A percentile compares a stretch with the other conserved stretches of the same genome.
Evolutionary conservation across 2,888 invertebrate species (phyloP).

Genomic region (Sesia apiformis): DNA sequence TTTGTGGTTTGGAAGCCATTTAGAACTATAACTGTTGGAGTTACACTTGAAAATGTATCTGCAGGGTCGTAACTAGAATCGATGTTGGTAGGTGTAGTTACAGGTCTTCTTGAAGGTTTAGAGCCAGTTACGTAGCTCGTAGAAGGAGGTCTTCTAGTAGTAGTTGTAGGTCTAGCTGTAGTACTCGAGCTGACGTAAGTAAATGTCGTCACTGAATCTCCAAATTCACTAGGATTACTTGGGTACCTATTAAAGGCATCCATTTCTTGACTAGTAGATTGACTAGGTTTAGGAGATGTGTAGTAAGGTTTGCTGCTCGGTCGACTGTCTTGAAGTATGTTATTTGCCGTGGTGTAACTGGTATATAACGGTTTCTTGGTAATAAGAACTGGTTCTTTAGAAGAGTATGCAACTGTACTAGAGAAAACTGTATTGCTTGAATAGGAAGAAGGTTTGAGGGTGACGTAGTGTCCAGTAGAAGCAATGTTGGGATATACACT

Average conservation of each 20-base stretch:
- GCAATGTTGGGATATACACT: constrained; percentile 41
- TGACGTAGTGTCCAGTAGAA: constrained; percentile 59
- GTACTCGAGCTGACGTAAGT: constrained; percentile 52
- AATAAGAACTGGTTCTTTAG: constrained; percentile 28
- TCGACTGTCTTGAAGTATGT: constrained; percentile 34
- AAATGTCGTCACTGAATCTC: constrained; percentile 52
- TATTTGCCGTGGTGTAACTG: constrained; percentile 44
- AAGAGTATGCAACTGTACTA: constrained; percentile 13
- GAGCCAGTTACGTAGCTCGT: constrained; percentile 64
- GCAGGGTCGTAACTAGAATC: constrained; percentile 42
- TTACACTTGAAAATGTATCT: constrained; percentile 63
- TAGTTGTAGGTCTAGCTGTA: constrained; percentile 34
- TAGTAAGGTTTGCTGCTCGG: constrained; percentile 34
- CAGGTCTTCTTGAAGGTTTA: constrained; percentile 66
- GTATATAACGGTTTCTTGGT: constrained; percentile 35
- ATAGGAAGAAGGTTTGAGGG: constrained; percentile 48
- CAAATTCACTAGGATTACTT: constrained; percentile 53
- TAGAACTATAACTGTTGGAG: constrained; percentile 63
- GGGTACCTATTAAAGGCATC: constrained; percentile 63
- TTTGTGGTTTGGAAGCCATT: constrained; percentile 43
- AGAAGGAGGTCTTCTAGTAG: constrained; percentile 50
- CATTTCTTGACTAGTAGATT: constrained; percentile 60
- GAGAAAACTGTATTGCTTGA: constrained; percentile 11
- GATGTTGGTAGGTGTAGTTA: constrained; percentile 31
- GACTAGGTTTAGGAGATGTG: constrained; percentile 53